phyloP scores from a whole-genome alignment of 2,797 vertebrate genomes.

The Mormyrops attenuatus region DNA sequence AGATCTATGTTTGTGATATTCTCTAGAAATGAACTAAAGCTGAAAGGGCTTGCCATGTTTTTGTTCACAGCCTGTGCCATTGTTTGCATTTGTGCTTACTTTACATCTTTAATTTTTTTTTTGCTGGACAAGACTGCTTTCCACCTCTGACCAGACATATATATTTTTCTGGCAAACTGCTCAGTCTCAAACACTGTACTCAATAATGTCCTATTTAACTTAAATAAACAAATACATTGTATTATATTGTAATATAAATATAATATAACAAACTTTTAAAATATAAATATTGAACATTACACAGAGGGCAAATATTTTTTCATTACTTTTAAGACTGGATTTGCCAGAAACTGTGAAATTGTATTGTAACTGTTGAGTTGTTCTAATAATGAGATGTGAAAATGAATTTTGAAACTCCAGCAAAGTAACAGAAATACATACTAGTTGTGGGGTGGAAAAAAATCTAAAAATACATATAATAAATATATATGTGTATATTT shows the following conservation, averaged over 20 bases:
- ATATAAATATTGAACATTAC: not conserved
- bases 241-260: not conserved
- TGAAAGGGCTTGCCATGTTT: not conserved
- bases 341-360: not conserved
- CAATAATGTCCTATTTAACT: not conserved
- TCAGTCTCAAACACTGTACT: not conserved
- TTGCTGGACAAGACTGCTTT: not conserved
- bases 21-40: too few relatives aligned
- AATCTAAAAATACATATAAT: too few relatives aligned
- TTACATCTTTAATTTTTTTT: not conserved
- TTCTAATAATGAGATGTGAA: too few relatives aligned
- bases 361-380: too few relatives aligned
- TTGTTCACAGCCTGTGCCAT: not conserved
- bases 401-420: too few relatives aligned
- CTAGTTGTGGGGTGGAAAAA: too few relatives aligned
- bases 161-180: not conserved
- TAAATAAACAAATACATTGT: not conserved
- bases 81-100: not conserved
- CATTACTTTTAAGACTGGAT: not conserved
- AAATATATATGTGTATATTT: too few relatives aligned
- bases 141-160: not conserved
- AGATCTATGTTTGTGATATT: too few relatives aligned
- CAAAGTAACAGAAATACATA: too few relatives aligned
- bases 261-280: not conserved
- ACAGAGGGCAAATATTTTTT: not conserved